phyloP scores from a whole-genome alignment of 2,888 invertebrate species.

The Oasisia sp. region DNA sequence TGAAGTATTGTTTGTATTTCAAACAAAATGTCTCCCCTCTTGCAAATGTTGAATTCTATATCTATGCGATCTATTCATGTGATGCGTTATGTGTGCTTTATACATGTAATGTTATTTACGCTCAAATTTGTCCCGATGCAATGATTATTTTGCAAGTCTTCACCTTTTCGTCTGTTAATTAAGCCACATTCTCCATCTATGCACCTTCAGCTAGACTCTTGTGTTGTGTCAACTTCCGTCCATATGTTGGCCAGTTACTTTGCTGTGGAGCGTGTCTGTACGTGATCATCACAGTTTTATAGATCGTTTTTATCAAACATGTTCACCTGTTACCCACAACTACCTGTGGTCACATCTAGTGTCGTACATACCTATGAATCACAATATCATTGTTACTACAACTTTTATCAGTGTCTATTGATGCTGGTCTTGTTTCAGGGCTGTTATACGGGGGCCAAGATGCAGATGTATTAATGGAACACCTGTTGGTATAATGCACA shows the following conservation, averaged over 20 bases:
- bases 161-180: neutral
- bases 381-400: neutral
- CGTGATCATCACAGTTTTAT: neutral
- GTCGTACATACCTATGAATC: neutral
- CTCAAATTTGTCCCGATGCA: too few species aligned
- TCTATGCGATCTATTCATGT: too few species aligned
- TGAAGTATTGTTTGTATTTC: neutral
- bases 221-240: neutral
- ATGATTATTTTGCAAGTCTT: neutral
- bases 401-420: neutral
- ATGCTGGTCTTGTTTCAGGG: neutral
- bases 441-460: neutral
- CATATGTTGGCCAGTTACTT: neutral
- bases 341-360: neutral
- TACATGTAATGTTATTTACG: too few species aligned
- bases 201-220: neutral
- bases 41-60: neutral
- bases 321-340: neutral
- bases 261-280: neutral
- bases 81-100: too few species aligned
- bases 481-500: neutral
- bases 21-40: neutral
- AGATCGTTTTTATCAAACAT: neutral
- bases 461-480: neutral
- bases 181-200: neutral